Evolutionary conservation across 2,888 invertebrate genomes (phyloP), one percentile per base, ranked within the genome.

Genomic region (Drosophila ezoana): DNA sequence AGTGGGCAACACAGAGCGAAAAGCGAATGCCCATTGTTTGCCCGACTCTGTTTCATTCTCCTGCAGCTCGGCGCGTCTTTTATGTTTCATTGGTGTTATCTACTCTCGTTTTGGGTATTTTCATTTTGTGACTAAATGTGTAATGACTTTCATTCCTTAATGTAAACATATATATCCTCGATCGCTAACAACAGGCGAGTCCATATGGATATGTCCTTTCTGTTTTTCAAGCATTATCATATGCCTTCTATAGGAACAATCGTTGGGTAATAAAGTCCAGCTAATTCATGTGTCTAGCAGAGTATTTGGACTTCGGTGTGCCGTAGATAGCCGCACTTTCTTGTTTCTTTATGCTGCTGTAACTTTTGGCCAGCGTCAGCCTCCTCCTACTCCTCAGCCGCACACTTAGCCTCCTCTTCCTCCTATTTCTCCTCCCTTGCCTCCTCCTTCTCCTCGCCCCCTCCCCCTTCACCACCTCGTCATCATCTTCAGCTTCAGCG

Each of bases 41-140:
- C 57, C 16, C 40, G 8, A 40, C 40, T 35, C 35, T 13, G 35
- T 35, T 13, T 35, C 2, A 35, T 35, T 35, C 40, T n/a, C 5
- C n/a, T 14, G 40, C 8, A 9, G 0, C 8, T 69, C 49, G 38
- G 83, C 83, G 79, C 87, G 89, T 88, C 82, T 81, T 86, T 84
- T 70, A 61, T 58, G 80, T 78, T 76, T 33, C 40, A 47, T 65
- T 61, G 58, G 45, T 54, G 58, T 49, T 60, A 66, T 70, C 61
- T 58, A 28, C 28, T 28, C 28, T 28, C 28, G 28, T 28, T 28
- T 8, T 0, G 28, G 28, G 28, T 28, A 8, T 63, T 59, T 59
- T 57, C 16, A 40, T 40, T 44, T 49, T 58, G 57, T 66, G 52
- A 23, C 23, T 23, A 1, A 23, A 23, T 6, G 23, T 8, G 0